Conservation (phyloP, 2,888 invertebrate species). For the Napeogenes inachia region DNA sequence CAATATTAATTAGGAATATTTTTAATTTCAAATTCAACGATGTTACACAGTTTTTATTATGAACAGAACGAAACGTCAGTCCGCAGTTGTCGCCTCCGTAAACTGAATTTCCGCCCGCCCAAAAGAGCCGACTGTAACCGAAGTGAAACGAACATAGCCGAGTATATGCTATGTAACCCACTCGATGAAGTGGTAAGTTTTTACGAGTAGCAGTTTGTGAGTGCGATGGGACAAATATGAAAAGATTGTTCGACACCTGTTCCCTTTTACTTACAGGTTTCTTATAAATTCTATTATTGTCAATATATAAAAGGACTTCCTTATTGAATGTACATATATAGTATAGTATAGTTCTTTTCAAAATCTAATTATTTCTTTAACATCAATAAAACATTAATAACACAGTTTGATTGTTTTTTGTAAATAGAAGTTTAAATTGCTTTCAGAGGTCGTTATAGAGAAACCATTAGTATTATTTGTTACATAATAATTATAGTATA, state of each 20-base stretch:
- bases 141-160: constrained; percentile 35
- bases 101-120: constrained; percentile 68
- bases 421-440: too few species aligned
- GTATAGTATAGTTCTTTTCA: too few species aligned
- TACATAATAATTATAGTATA: too few species aligned
- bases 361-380: too few species aligned
- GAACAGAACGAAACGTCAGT: constrained; percentile 40
- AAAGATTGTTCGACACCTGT: constrained; percentile 66
- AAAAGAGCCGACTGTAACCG: constrained; percentile 49
- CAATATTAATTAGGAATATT: constrained; percentile 41
- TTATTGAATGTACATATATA: too few species aligned
- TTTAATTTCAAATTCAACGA: constrained; percentile 48
- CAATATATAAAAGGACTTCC: neutral
- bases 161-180: constrained; percentile 58
- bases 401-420: too few species aligned
- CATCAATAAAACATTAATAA: too few species aligned
- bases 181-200: constrained; percentile 76
- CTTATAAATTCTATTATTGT: constrained; percentile 11
- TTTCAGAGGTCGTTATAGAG: too few species aligned
- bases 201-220: constrained; percentile 67
- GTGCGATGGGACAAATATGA: constrained; percentile 61
- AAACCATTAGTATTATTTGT: too few species aligned
- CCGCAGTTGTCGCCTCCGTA: constrained; percentile 41
- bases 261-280: constrained; percentile 47
- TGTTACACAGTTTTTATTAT: constrained; percentile 44